phyloP scores from a whole-genome alignment of 2,797 vertebrate genomes.

The Cyprinella venusta region DNA sequence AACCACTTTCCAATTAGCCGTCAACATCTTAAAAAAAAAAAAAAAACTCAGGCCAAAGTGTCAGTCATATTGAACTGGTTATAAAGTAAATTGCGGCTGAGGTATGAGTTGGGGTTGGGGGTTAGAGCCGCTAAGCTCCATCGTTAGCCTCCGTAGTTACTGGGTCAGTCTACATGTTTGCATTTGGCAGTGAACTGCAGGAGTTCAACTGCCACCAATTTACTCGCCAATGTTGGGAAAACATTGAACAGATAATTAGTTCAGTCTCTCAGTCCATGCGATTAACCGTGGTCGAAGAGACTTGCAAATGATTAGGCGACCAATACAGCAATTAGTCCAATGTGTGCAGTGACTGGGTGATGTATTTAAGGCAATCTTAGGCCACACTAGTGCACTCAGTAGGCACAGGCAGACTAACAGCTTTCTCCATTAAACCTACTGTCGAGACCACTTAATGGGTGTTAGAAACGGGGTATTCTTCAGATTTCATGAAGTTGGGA shows the following conservation, averaged over 20 bases:
- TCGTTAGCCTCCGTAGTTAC: slow-evolving; percentile 77
- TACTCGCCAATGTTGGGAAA: slow-evolving; percentile 81
- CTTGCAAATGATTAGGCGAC: slow-evolving; percentile 73
- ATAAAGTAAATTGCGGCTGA: slow-evolving; percentile 74
- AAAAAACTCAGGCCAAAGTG: slow-evolving; percentile 61
- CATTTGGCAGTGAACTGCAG: slow-evolving; percentile 77
- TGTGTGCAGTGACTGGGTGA: slow-evolving; percentile 61
- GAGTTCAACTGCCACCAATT: slow-evolving; percentile 85
- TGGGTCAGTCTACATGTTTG: slow-evolving; percentile 78
- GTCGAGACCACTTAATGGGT: slow-evolving; percentile 48
- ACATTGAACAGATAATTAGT: slow-evolving; percentile 83
- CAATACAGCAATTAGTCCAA: slow-evolving; percentile 76
- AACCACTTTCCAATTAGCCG: slow-evolving; percentile 7
- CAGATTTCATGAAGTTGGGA: slow-evolving; percentile 1
- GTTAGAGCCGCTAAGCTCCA: slow-evolving; percentile 63
- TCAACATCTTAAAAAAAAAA: slow-evolving; percentile 31
- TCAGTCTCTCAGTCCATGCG: slow-evolving; percentile 78
- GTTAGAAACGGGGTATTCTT: slow-evolving; percentile 36
- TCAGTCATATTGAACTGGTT: slow-evolving; percentile 70
- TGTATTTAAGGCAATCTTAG: slow-evolving; percentile 59
- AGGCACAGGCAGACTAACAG: slow-evolving; percentile 42
- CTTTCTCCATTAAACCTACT: slow-evolving; percentile 47
- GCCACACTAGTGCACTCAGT: slow-evolving; percentile 44
- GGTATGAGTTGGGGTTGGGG: slow-evolving; percentile 68
- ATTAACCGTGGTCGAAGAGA: slow-evolving; percentile 80